Percentiles rank a stretch among this genome's conserved stretches.
phyloP scores from a whole-genome alignment of 2,113 vertebrate genomes.

The Osmerus eperlanus region DNA sequence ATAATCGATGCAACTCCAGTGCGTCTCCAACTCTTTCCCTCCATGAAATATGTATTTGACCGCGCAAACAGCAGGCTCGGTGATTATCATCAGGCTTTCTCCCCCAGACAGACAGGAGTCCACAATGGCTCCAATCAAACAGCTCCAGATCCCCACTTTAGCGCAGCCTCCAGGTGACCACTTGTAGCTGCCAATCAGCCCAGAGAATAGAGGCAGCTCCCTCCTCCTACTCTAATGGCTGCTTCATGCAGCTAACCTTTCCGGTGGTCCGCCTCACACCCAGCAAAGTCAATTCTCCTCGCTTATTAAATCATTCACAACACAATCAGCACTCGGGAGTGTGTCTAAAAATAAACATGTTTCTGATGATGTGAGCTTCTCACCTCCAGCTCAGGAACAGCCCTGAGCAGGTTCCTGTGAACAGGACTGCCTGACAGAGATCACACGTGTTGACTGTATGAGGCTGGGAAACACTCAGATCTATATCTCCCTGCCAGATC shows the following conservation, averaged over 20 bases:
- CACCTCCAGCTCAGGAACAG: neutral
- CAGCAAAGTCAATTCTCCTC: constrained; percentile 18
- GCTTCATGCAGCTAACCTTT: constrained; percentile 22
- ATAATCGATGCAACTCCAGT: neutral
- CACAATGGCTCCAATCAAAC: constrained; percentile 73
- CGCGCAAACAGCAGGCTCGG: constrained; percentile 61
- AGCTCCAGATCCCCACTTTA: constrained; percentile 43
- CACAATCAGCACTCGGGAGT: constrained; percentile 21
- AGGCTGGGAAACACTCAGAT: neutral
- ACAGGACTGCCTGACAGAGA: neutral
- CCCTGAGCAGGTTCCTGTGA: neutral
- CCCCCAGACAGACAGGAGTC: constrained; percentile 48
- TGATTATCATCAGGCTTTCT: constrained; percentile 72
- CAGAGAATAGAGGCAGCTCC: constrained; percentile 7
- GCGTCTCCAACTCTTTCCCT: neutral
- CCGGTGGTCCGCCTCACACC: neutral
- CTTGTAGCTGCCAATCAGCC: constrained; percentile 34
- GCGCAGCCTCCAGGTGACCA: constrained; percentile 34
- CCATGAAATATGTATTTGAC: constrained; percentile 59
- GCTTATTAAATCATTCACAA: constrained; percentile 24
- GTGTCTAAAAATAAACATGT: constrained; percentile 18
- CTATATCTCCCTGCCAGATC: too few species aligned
- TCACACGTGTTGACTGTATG: neutral
- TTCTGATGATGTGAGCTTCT: neutral
- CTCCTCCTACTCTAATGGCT: constrained; percentile 13